A percentile compares a stretch with the other conserved stretches of the same genome.
Conservation (phyloP, 2,888 invertebrate genomes). For the Apamea crenata region DNA sequence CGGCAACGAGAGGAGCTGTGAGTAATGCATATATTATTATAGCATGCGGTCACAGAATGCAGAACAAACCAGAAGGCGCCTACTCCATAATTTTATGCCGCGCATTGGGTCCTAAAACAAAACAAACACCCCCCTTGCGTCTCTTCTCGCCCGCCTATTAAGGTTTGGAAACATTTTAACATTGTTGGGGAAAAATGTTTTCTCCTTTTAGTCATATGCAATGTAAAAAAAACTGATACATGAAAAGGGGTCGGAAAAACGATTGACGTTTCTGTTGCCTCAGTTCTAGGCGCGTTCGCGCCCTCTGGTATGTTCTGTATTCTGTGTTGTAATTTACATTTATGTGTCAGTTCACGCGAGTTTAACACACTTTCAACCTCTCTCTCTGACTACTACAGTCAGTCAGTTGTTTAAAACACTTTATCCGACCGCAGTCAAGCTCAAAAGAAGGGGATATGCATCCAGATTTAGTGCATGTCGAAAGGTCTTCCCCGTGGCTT, state of each 20-base stretch:
- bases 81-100: background rate
- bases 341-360: conserved; percentile 38
- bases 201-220: background rate
- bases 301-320: conserved; percentile 25
- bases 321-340: conserved; percentile 21
- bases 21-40: conserved; percentile 88
- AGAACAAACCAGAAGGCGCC: conserved; percentile 12
- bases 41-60: background rate
- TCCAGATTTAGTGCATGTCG: background rate
- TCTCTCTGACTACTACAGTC: conserved; percentile 7
- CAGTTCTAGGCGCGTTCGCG: background rate
- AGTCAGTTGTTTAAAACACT: conserved; percentile 9
- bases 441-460: background rate
- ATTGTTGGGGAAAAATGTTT: background rate
- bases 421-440: background rate
- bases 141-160: too few relatives aligned
- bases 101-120: background rate
- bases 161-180: background rate
- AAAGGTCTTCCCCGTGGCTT: background rate
- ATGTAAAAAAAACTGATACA: background rate
- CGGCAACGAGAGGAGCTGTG: conserved; percentile 99
- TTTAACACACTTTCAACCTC: conserved; percentile 35
- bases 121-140: background rate
- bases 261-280: background rate
- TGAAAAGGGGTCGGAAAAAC: background rate